Evolutionary conservation across 2,113 vertebrate species (phyloP), one percentile per base, ranked within the genome.

Genomic region (Lethenteron reissneri): DNA sequence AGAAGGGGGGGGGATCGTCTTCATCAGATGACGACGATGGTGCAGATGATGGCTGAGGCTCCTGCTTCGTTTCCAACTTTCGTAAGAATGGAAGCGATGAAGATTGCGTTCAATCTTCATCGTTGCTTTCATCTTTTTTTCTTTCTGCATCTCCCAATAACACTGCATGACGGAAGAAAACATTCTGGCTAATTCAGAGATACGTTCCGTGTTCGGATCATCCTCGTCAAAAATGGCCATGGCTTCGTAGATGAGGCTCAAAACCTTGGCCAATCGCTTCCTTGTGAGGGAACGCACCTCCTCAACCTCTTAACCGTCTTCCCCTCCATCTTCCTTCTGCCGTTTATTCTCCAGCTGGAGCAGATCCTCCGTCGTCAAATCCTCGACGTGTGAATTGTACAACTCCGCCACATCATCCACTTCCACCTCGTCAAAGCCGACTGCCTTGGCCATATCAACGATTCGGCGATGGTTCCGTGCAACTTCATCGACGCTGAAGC

Each of bases 221-320:
- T 64, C 60, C 60, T 64, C 60, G 17, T 64, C 60, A 8, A 64
- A 64, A 64, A 64, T 64, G 17, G 60, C 60, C 60, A 64, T 64
- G 60, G 60, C 60, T 64, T 64, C 60, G 14, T 64, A 15, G 60
- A 64, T 64, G 60, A 64, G 60, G 60, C 41, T 41, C 41, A 41
- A 41, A 41, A 41, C 41, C 41, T 41, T 41, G 4, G 41, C 41
- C 41, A 41, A 64, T 64, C 60, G 14, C 60, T 64, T 64, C 14
- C 60, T 64, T 64, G 60, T 64, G 60, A 64, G 60, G 60, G 60
- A 64, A 64, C 60, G 60, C 60, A 64, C 60, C 60, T 64, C 60
- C 60, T 64, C 60, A 14, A 64, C 60, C 60, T n/a, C 60, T 64
- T 64, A 14, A 6, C 8, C 60, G 17, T 64, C 60, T 64, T 68